Evolutionary conservation across 2,888 invertebrate species (phyloP), one percentile per base, ranked within the genome.

Genomic region (Tortricodes alternella): DNA sequence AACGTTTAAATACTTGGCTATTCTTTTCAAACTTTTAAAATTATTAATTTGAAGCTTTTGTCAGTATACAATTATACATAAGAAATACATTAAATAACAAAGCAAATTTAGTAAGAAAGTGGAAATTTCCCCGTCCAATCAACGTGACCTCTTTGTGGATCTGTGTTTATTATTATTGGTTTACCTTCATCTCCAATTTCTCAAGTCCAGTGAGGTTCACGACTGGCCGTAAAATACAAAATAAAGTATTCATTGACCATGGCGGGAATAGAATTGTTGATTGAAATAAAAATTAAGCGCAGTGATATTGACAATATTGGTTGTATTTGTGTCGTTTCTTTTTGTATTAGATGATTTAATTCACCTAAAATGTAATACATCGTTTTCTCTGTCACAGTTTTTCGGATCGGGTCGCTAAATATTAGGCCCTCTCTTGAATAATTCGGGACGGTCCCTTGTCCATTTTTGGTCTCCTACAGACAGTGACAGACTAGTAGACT

Each of bases 241-340:
- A 53, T 46, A 21, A 29, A 37, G 37, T 29, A 53, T 11, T 27
- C 43, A 44, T 44, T 46, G 53, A 37, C 35, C 44, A 41, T 18
- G 19, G 3, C n/a, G 43, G 18, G 52, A 23, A 35, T 35, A 35
- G 23, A 37, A 34, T 51, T 19, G 35, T 27, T 44, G 27, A 52
- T 52, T 18, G n/a, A 35, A 44, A 41, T 34, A 34, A 51, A 15
- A 29, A 39, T 49, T 11, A 19, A 5, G 29, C 32, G 16, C 19
- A 18, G 32, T 21, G 18, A 21, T 46, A 32, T 46, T n/a, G 24
- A 24, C 23, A 15, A 15, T 24, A 9, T 27, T 1, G 2, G 0
- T n/a, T 29, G 29, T 29, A n/a, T n/a, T 29, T 29, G n/a, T 29
- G 9, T 29, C 11, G 29, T 29, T 1, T 23, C 23, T 23, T n/a